Base-by-base conservation (phyloP, 37 sponge, comb jelly and placozoan species). In the Aplysina aerophoba region DNA sequence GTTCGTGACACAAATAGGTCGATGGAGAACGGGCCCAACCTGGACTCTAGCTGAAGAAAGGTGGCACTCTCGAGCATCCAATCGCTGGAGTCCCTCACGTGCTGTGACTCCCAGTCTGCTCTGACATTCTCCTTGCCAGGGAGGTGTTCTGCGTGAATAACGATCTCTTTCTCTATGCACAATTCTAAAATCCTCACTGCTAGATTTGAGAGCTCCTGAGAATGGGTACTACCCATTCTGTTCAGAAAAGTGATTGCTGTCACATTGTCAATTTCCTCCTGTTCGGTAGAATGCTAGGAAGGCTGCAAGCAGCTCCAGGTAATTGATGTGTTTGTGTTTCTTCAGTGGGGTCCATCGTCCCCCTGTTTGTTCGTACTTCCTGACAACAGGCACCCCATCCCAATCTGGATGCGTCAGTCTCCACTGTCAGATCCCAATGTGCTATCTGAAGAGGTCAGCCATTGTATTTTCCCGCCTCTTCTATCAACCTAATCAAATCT, bases 321-420 rank as follows among this genome's bases (percentile, higher is more conserved):
- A 72, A 75, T 92, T 92, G 63, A 92, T 92, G 83, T 92, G 92
- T 5, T 34, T 5, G 44, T 4, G 12, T 5, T 33, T 17, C 44
- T 91, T 83, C 33, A 25, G 36, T 40, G 55, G 40, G 15, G 91
- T 69, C 91, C 91, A 91, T 0, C 69, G 88, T 4, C 91, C 91
- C 21, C 85, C 85, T 13, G 91, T 91, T 31, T 39, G n/a, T n/a
- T n/a, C n/a, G 75, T 3, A 58, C 50, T 31, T 73, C 64, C 61
- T 35, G 31, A 57, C 91, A 87, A 44, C 17, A 27, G 0, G 86
- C 91, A 16, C 85, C 88, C 88, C 91, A 87, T 5, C 89, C 92
- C 54, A 24, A 59, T 2, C 15, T 25, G 60, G 91, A 91, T 25
- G 91, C 87, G 40, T 87, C 87, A 17, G 91, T 72, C 81, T 79